These are phyloP conservation scores for Drosophila barbarae DNA, from an alignment of 2,888 invertebrate species.

Conservation along the genomic window DNA sequence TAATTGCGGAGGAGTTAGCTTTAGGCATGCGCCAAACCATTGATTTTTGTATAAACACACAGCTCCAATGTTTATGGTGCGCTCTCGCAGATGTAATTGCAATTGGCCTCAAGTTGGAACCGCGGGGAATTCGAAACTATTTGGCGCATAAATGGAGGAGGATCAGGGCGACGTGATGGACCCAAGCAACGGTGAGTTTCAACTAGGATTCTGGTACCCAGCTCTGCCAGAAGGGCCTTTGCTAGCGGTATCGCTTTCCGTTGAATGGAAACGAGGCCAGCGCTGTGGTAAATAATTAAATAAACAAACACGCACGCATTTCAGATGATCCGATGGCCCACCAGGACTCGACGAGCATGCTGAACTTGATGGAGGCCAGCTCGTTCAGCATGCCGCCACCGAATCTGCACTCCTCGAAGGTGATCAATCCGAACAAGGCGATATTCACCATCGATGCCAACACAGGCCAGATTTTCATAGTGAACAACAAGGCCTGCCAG, in stretches of 20 bases:
- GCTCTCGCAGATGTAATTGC: slow-evolving; percentile 8
- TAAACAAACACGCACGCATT: not conserved
- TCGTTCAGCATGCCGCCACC: slow-evolving; percentile 46
- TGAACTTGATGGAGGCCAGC: slow-evolving; percentile 43
- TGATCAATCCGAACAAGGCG: slow-evolving; percentile 84
- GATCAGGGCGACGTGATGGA: slow-evolving; percentile 26
- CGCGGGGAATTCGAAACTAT: slow-evolving; percentile 8
- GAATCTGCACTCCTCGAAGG: slow-evolving; percentile 45
- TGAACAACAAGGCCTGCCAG: slow-evolving; percentile 85
- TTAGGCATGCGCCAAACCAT: slow-evolving; percentile 35
- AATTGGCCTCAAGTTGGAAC: slow-evolving; percentile 12
- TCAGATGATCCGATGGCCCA: slow-evolving; percentile 30
- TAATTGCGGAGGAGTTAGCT: not conserved
- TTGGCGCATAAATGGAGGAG: slow-evolving; percentile 31
- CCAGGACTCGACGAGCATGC: slow-evolving; percentile 28
- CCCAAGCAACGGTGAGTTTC: slow-evolving; percentile 18
- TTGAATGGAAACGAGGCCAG: slow-evolving; percentile 1
- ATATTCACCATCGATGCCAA: slow-evolving; percentile 85
- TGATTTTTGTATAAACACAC: slow-evolving; percentile 33
- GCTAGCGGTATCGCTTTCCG: slow-evolving; percentile 4
- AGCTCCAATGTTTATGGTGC: slow-evolving; percentile 39
- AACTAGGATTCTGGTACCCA: not conserved
- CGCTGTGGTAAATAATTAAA: slow-evolving; percentile 13
- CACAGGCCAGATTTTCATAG: slow-evolving; percentile 84
- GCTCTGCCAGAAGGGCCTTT: not conserved